A percentile compares a stretch with the other conserved stretches of the same genome.
phyloP scores from a whole-genome alignment of 1,140 invertebrate species.

The Platyscapa corneri region DNA sequence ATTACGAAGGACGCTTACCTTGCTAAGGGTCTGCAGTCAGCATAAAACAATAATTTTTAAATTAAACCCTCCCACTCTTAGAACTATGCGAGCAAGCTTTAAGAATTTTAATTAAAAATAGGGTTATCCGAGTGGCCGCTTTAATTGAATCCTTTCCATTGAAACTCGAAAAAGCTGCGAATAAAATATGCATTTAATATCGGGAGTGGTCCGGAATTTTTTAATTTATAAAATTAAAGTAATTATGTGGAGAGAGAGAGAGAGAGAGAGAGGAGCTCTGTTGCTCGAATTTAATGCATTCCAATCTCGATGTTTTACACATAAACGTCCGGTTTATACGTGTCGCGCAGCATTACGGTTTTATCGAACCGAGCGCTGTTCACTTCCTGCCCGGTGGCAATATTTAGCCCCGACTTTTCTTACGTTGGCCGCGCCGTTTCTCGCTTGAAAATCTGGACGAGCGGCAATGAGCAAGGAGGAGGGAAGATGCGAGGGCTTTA shows the following conservation, averaged over 20 bases:
- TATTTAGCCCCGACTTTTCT: neutral
- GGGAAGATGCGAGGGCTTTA: neutral
- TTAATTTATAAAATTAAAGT: neutral
- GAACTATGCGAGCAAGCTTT: neutral
- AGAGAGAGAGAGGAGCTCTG: neutral
- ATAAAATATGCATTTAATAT: slow-evolving; percentile 12
- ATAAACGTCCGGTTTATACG: neutral
- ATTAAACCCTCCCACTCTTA: slow-evolving; percentile 22
- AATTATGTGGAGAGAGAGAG: neutral
- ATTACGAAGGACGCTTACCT: slow-evolving; percentile 33
- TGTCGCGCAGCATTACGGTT: neutral
- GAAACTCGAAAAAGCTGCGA: neutral
- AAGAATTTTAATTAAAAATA: slow-evolving; percentile 45
- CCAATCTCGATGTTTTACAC: neutral
- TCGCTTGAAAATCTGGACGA: neutral
- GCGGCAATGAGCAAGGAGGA: neutral
- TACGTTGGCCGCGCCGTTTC: neutral
- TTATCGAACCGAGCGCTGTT: neutral
- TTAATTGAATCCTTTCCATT: neutral
- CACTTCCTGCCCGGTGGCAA: neutral
- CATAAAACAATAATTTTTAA: slow-evolving; percentile 45
- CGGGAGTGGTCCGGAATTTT: neutral
- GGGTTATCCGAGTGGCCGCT: neutral
- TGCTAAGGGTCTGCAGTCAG: slow-evolving; percentile 27
- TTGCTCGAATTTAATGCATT: neutral